A percentile compares a stretch with the other conserved stretches of the same genome.
phyloP scores from a whole-genome alignment of 2,113 vertebrate species.

The Ancistrus triradiatus region DNA sequence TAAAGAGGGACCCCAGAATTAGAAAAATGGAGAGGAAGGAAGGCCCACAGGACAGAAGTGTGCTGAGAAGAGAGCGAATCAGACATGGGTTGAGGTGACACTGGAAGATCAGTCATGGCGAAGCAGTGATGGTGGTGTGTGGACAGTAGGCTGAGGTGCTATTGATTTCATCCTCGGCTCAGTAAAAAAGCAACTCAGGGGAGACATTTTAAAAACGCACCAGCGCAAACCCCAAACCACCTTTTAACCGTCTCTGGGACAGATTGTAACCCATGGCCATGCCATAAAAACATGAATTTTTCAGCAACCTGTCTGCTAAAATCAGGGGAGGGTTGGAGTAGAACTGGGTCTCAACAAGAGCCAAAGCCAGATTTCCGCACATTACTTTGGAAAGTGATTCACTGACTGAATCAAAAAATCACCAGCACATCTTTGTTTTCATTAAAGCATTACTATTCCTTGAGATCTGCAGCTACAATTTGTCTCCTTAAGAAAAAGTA shows the following conservation, averaged over 20 bases:
- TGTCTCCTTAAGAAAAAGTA: no score
- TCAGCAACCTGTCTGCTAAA: constrained; percentile 7
- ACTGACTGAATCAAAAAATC: no score
- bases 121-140: background rate
- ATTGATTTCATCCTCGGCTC: constrained; percentile 36
- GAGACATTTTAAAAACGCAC: constrained; percentile 32
- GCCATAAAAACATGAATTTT: constrained; percentile 24
- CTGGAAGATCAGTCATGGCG: background rate
- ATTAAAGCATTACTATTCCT: no score
- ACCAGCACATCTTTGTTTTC: no score
- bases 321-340: constrained; percentile 1
- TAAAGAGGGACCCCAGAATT: background rate
- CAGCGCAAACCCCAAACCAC: constrained; percentile 21
- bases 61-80: background rate
- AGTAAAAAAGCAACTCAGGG: constrained; percentile 40
- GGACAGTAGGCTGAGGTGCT: constrained; percentile 30
- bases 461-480: no score
- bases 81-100: background rate
- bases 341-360: background rate
- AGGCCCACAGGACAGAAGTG: background rate
- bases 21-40: background rate
- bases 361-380: constrained; percentile 4
- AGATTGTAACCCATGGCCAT: constrained; percentile 32
- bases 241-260: constrained; percentile 30
- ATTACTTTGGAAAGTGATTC: no score